Conservation (phyloP, 1,140 invertebrate species). For the Lycorma delicatula region DNA sequence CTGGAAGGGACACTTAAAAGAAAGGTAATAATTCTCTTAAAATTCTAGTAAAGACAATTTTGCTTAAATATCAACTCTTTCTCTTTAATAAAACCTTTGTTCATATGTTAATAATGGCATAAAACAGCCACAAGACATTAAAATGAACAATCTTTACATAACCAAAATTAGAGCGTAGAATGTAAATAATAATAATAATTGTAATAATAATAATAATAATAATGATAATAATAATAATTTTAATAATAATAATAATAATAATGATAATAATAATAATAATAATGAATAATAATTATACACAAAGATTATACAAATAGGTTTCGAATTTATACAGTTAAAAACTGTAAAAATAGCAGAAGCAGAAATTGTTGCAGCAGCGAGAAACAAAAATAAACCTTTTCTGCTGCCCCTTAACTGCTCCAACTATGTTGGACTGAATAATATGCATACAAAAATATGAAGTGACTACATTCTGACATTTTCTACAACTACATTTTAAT, state of each 20-base stretch:
- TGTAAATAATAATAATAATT: too few relatives aligned
- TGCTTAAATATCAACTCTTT: constrained; percentile 11
- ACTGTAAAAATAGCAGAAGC: too few relatives aligned
- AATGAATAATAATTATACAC: constrained; percentile 19
- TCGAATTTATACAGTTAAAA: too few relatives aligned
- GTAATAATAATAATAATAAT: too few relatives aligned
- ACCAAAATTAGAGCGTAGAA: constrained; percentile 15
- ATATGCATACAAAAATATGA: constrained; percentile 21
- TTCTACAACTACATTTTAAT: constrained; percentile 7
- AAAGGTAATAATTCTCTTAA: too few relatives aligned
- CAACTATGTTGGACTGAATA: constrained; percentile 9
- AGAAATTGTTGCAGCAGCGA: background rate
- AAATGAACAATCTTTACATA: constrained; percentile 23
- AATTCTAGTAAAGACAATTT: too few relatives aligned
- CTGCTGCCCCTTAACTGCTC: constrained; percentile 1
- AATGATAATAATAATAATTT: too few relatives aligned
- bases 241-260: too few relatives aligned
- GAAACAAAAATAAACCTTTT: constrained; percentile 7
- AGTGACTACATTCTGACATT: constrained; percentile 17
- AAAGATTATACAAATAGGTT: constrained; percentile 19
- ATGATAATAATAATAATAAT: constrained; percentile 12
- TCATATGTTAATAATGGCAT: constrained; percentile 7
- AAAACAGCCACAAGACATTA: constrained; percentile 18
- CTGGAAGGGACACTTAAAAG: too few relatives aligned
- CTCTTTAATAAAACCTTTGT: constrained; percentile 14